A percentile compares a stretch with the other conserved stretches of the same genome.
Conservation (phyloP, 92 coral and sea anemone genomes). For the Phenganax marumi region DNA sequence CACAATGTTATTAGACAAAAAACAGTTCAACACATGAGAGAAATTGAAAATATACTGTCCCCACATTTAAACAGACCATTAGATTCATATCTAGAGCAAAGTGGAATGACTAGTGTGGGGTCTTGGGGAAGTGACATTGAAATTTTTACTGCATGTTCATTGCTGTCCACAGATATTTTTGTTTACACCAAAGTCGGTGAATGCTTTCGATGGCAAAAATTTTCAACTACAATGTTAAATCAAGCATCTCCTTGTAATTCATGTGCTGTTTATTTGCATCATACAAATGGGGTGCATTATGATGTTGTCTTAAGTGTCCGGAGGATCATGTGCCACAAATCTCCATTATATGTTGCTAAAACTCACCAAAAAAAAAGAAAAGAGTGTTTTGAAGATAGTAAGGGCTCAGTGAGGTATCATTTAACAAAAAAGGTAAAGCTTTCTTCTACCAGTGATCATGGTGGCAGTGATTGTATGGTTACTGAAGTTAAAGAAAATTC, state of each 20-base stretch:
- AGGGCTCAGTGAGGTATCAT: not conserved
- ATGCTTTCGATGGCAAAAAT: conserved; percentile 11
- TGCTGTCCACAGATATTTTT: conserved; percentile 56
- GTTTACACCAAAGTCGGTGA: conserved; percentile 54
- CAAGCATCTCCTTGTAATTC: conserved; percentile 17
- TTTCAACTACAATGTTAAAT: conserved; percentile 56
- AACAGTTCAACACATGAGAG: conserved; percentile 47
- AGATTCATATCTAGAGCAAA: conserved; percentile 46
- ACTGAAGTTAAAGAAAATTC: conserved; percentile 11
- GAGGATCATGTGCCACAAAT: not conserved
- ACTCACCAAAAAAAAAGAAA: not conserved
- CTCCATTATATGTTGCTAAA: not conserved
- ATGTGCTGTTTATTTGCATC: conserved; percentile 53
- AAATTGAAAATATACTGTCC: conserved; percentile 29
- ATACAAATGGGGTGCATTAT: conserved; percentile 65
- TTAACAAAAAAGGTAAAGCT: not conserved
- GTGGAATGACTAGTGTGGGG: conserved; percentile 53
- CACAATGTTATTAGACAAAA: conserved; percentile 34
- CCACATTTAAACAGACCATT: conserved; percentile 47
- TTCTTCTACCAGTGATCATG: not conserved
- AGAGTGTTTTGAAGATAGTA: not conserved
- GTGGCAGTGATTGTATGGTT: not conserved
- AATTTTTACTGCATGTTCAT: conserved; percentile 59
- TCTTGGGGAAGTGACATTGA: conserved; percentile 71
- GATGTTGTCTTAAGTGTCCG: conserved; percentile 62